phyloP scores from a whole-genome alignment of 2,888 invertebrate genomes.

The Oxyscelio sp. region DNA sequence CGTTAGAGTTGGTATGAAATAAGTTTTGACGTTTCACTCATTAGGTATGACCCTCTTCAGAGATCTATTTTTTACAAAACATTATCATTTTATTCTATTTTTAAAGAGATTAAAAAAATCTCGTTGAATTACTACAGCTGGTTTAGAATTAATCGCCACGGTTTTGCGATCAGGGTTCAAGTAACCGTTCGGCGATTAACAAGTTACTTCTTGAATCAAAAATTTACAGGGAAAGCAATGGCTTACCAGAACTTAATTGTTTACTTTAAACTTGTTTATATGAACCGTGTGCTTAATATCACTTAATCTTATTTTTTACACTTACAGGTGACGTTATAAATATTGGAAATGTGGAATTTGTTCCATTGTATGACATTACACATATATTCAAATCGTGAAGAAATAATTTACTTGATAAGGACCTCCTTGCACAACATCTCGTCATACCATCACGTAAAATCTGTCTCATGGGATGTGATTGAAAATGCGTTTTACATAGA shows the following conservation, averaged over 20 bases:
- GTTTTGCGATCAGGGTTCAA: conserved; percentile 31
- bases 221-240: too few relatives aligned
- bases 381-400: conserved; percentile 10
- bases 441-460: too few relatives aligned
- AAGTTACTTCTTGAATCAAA: neutral
- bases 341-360: conserved; percentile 43
- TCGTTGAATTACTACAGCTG: neutral
- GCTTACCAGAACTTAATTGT: conserved; percentile 18
- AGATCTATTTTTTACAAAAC: too few relatives aligned
- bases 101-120: too few relatives aligned
- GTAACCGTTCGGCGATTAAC: conserved; percentile 5
- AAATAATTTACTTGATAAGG: conserved; percentile 58
- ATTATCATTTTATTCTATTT: too few relatives aligned
- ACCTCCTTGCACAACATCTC: conserved; percentile 15
- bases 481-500: conserved; percentile 3
- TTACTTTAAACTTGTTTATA: too few relatives aligned
- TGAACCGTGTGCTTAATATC: too few relatives aligned
- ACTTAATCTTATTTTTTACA: too few relatives aligned
- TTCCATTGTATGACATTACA: conserved; percentile 48
- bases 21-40: too few relatives aligned
- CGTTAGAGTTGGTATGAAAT: too few relatives aligned
- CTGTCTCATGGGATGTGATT: conserved; percentile 1
- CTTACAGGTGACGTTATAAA: neutral
- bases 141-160: conserved; percentile 15
- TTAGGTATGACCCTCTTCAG: too few relatives aligned